Base-by-base conservation (phyloP, 2,797 vertebrate genomes). In the Carduelis carduelis region DNA sequence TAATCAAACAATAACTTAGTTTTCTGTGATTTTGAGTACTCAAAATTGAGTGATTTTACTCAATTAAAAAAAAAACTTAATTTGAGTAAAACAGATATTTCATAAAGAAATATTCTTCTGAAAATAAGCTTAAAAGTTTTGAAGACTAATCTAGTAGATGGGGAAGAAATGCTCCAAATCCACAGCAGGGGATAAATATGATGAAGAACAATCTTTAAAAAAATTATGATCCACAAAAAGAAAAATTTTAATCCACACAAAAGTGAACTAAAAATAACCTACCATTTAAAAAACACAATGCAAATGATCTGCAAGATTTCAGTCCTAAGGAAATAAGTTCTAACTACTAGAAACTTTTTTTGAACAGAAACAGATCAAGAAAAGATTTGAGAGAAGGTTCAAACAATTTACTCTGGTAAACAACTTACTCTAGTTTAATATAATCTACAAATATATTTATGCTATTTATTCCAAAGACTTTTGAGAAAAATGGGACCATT, bases 121-220 rank as follows among this genome's bases (percentile, higher is more conserved):
- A 72, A 80, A 71, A 68, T 39, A 23, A 77, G 9, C 5, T 70
- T 65, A 50, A 69, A 19, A 56, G 10, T 63, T 94, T 70, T 74
- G 44, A 88, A 90, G 18, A 66, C 71, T 24, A 89, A 79, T 37
- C 27, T 24, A 41, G 21, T 14, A 79, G 26, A 49, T 41, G 21
- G 57, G 5, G 34, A 74, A 81, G 16, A 81, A 92, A 90, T 37
- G 20, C 6, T 60, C 46, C 5, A 77, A 81, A 69, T 61, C 4
- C 11, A 61, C 14, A 69, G 19, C 12, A 3, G 11, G 7, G 10
- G 4, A 72, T 27, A 79, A 85, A 65, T 14, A 37, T 0, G 0
- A n/a, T 37, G 57, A 71, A 61, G 28, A 60, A 49, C 5, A 59
- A 70, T 34, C 5, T 69, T 61, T 2, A 41, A 70, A 89, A 88